Conservation (phyloP, 2,113 vertebrate species). For the Lepisosteus osseus region DNA sequence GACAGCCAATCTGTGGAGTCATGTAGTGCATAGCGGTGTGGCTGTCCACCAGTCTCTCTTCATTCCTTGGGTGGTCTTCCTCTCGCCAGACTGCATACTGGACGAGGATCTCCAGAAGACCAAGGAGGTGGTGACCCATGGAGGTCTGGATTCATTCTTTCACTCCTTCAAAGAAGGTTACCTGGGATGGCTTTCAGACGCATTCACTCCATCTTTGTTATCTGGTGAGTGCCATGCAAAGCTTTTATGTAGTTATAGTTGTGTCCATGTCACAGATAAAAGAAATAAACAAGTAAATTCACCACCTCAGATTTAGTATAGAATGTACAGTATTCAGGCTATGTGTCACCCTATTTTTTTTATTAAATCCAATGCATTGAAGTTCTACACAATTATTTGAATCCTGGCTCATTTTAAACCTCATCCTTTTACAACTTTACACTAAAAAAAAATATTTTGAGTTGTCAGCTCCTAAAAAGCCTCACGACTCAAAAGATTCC, state of each 20-base stretch:
- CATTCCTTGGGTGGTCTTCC: constrained; percentile 59
- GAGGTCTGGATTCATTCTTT: constrained; percentile 54
- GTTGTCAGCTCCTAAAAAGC: too few relatives aligned
- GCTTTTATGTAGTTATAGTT: neutral
- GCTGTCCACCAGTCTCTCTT: constrained; percentile 48
- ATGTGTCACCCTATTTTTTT: too few relatives aligned
- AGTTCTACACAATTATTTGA: too few relatives aligned
- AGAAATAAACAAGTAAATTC: too few relatives aligned
- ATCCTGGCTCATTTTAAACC: too few relatives aligned
- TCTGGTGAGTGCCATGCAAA: constrained; percentile 47
- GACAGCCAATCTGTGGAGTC: constrained; percentile 45
- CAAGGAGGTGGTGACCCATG: constrained; percentile 56
- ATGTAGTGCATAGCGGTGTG: constrained; percentile 57
- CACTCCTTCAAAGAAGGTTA: constrained; percentile 57
- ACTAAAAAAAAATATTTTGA: too few relatives aligned
- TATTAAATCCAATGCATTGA: too few relatives aligned
- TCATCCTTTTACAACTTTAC: too few relatives aligned
- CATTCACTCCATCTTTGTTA: constrained; percentile 63
- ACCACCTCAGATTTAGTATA: too few relatives aligned
- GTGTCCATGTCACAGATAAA: too few relatives aligned
- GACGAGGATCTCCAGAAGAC: constrained; percentile 54
- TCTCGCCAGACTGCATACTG: constrained; percentile 56
- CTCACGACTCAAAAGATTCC: too few relatives aligned
- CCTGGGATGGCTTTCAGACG: constrained; percentile 56
- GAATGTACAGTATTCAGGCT: too few relatives aligned